Percentiles rank a stretch among this genome's conserved stretches.
phyloP scores from a whole-genome alignment of 2,888 invertebrate species.

The Sarcophaga variegata region DNA sequence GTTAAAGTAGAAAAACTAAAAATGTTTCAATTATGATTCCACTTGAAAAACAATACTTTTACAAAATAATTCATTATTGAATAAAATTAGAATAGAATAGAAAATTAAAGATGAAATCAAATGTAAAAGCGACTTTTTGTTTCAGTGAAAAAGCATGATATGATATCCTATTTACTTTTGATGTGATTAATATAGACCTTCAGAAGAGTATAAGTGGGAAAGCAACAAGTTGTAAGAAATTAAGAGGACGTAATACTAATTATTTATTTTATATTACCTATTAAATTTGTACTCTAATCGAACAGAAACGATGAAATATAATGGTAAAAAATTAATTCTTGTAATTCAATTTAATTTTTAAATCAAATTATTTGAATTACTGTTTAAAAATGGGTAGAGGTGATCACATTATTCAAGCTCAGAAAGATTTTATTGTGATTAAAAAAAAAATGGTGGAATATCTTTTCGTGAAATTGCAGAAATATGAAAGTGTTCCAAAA shows the following conservation, averaged over 20 bases:
- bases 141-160: no score
- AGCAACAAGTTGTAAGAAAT: neutral
- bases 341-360: neutral
- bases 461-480: neutral
- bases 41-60: no score
- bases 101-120: no score
- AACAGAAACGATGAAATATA: neutral
- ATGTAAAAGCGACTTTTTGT: no score
- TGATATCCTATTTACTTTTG: no score
- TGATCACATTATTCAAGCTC: neutral
- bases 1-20: no score
- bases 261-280: neutral
- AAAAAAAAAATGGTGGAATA: neutral
- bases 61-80: no score
- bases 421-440: neutral
- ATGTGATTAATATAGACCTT: neutral
- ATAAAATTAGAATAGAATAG: no score
- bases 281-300: neutral
- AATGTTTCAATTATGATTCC: no score
- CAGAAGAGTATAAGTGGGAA: neutral
- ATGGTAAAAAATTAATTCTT: constrained; percentile 3
- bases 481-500: neutral
- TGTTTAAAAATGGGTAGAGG: neutral
- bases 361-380: neutral
- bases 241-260: neutral